A percentile compares a stretch with the other conserved stretches of the same genome.
phyloP scores from a whole-genome alignment of 2,113 vertebrate genomes.

The Fulica atra region DNA sequence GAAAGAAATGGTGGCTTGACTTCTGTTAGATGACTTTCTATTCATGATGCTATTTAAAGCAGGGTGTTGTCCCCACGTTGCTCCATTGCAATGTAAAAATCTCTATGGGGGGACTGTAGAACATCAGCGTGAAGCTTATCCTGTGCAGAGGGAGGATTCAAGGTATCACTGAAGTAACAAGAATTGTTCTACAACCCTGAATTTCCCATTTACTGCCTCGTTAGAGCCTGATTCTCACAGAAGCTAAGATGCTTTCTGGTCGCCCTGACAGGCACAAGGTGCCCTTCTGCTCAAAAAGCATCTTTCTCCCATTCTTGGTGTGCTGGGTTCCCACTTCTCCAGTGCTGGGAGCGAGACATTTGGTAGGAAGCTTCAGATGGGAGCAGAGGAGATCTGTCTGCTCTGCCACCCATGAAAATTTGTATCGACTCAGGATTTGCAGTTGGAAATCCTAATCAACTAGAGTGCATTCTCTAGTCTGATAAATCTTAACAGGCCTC shows the following conservation, averaged over 20 bases:
- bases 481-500: slow-evolving; percentile 44
- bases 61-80: not conserved
- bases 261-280: not conserved
- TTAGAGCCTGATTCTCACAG: not conserved
- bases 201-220: not conserved
- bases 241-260: not conserved
- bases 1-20: not conserved
- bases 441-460: slow-evolving; percentile 42
- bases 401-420: not conserved
- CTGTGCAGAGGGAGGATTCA: not conserved
- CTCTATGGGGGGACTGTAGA: not conserved
- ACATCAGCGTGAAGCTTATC: not conserved
- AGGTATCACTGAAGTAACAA: not conserved
- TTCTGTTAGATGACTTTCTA: not conserved
- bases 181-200: not conserved
- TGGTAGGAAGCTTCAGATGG: not conserved
- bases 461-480: slow-evolving; percentile 29
- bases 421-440: not conserved
- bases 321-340: not conserved
- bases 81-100: not conserved
- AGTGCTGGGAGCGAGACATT: not conserved
- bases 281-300: not conserved
- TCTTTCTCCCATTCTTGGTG: not conserved
- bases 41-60: not conserved
- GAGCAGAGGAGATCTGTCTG: not conserved